Percentiles rank a stretch among this genome's conserved stretches.
Conservation (phyloP, 2,113 vertebrate species). For the Fukomys damarensis region DNA sequence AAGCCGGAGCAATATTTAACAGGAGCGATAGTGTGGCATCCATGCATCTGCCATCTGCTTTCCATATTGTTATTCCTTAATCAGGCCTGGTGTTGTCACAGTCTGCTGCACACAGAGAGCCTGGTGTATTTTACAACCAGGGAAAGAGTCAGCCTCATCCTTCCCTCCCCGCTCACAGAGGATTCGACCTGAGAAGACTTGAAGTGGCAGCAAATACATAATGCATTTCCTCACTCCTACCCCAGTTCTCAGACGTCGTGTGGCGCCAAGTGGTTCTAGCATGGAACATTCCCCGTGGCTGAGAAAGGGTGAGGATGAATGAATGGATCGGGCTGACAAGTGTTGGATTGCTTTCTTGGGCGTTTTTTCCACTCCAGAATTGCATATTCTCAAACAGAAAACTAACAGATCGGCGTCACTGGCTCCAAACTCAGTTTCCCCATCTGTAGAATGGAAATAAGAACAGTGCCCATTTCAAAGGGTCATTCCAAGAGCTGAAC, state of each 20-base stretch:
- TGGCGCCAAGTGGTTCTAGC: slow-evolving; percentile 12
- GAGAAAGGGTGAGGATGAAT: slow-evolving; percentile 4
- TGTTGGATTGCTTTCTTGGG: slow-evolving; percentile 16
- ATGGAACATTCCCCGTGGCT: background rate
- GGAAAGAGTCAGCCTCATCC: background rate
- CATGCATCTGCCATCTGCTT: slow-evolving; percentile 76
- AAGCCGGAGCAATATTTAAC: slow-evolving; percentile 68
- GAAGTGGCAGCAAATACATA: background rate
- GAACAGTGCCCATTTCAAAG: background rate
- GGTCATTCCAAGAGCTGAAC: background rate
- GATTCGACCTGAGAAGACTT: slow-evolving; percentile 10
- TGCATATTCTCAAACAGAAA: slow-evolving; percentile 37
- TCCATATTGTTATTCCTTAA: slow-evolving; percentile 73
- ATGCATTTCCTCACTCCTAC: background rate
- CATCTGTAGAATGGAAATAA: slow-evolving; percentile 42
- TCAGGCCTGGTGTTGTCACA: slow-evolving; percentile 51
- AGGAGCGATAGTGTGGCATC: slow-evolving; percentile 64
- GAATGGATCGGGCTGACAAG: slow-evolving; percentile 22
- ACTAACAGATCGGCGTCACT: background rate
- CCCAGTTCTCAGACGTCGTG: background rate
- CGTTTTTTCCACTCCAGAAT: background rate
- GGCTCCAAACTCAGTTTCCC: slow-evolving; percentile 4
- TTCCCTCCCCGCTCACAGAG: background rate
- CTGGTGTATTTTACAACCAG: slow-evolving; percentile 17
- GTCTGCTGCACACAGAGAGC: slow-evolving; percentile 13